Conservation (phyloP, 2,113 vertebrate genomes). For the Callipepla californica region DNA sequence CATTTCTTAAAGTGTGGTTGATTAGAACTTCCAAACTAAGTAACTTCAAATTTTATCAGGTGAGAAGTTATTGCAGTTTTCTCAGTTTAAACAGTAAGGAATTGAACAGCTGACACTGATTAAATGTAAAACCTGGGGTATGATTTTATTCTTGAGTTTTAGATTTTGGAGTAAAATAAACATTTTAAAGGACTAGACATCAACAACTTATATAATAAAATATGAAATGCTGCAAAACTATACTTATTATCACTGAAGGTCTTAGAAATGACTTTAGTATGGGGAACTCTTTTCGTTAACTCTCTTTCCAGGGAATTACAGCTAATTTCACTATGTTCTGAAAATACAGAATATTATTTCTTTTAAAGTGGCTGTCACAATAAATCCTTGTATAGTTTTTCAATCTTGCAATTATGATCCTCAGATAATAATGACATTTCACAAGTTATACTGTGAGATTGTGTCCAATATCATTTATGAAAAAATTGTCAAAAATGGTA, state of each 20-base stretch:
- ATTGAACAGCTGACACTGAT: background rate
- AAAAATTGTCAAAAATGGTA: background rate
- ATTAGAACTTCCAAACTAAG: background rate
- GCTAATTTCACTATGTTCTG: background rate
- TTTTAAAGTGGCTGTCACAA: background rate
- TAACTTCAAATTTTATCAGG: background rate
- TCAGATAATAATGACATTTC: background rate
- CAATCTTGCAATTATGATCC: background rate
- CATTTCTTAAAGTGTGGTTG: background rate
- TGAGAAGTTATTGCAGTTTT: background rate
- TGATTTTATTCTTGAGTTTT: background rate
- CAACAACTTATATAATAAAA: background rate
- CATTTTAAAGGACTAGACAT: background rate
- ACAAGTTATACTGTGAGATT: background rate
- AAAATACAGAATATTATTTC: background rate
- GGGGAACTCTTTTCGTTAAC: background rate
- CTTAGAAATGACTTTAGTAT: background rate
- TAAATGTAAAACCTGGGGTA: background rate
- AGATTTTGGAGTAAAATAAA: background rate
- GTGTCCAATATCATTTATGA: background rate
- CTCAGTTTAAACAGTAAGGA: background rate
- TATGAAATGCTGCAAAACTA: accelerated
- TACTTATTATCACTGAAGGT: background rate
- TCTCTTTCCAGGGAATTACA: background rate
- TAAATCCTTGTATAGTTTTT: background rate